Evolutionary conservation across 2,113 vertebrate genomes (phyloP).

Genomic region (Phalacrocorax pelagicus): DNA sequence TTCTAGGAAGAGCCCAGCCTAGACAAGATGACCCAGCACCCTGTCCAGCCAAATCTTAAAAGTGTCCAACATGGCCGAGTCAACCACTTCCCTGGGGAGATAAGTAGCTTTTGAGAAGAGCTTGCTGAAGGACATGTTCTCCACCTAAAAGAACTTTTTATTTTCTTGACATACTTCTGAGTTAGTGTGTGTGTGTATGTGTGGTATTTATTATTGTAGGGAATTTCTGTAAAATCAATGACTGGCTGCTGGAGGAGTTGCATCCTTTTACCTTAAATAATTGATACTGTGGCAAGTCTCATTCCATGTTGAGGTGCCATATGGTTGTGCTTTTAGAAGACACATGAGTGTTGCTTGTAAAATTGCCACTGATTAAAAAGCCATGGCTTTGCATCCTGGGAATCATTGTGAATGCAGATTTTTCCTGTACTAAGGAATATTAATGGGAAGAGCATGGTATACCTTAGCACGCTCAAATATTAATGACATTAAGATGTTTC

Average conservation of each 20-base stretch:
- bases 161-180: background rate
- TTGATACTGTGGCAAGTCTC: background rate
- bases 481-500: background rate
- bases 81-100: background rate
- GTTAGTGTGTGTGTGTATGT: background rate
- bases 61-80: no score
- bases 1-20: no score
- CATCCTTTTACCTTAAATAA: background rate
- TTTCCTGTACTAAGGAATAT: background rate
- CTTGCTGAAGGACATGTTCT: background rate
- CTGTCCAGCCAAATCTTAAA: no score
- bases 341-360: background rate
- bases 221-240: background rate
- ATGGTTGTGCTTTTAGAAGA: background rate
- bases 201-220: background rate
- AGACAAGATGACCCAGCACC: no score
- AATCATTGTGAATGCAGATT: background rate
- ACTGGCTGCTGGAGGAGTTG: background rate
- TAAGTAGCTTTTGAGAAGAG: background rate
- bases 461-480: background rate
- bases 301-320: background rate
- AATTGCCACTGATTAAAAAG: background rate
- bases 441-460: background rate
- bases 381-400: background rate
- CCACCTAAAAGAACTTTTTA: background rate